These are phyloP conservation scores for Phalacrocorax pelagicus DNA, from an alignment of 2,113 vertebrate species.

Conservation along the genomic window DNA sequence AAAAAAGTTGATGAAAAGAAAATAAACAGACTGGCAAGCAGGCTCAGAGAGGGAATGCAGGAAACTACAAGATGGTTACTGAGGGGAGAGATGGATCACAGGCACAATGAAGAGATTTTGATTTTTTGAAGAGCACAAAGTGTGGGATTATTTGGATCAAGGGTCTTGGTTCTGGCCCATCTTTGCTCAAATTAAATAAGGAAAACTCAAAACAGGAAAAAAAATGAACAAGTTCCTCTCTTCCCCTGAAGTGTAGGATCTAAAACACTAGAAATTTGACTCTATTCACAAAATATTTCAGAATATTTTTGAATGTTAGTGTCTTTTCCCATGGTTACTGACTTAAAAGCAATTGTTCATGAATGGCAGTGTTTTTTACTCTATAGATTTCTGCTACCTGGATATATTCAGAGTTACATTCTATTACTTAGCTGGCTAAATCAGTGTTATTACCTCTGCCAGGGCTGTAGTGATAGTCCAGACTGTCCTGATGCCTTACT, in stretches of 20 bases:
- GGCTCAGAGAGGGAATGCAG: neutral
- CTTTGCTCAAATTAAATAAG: neutral
- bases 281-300: neutral
- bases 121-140: neutral
- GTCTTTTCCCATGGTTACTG: neutral
- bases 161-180: neutral
- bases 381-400: neutral
- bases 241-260: neutral
- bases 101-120: neutral
- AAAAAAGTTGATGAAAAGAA: conserved; percentile 30
- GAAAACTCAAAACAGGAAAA: neutral
- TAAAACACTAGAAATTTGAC: neutral
- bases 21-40: conserved; percentile 16
- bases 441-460: neutral
- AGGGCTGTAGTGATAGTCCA: neutral
- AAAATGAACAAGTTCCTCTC: neutral
- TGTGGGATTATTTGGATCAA: neutral
- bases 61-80: neutral
- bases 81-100: neutral
- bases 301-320: neutral
- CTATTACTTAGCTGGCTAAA: neutral
- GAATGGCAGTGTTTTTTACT: neutral
- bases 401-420: neutral
- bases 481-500: conserved; percentile 14
- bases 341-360: neutral